Evolutionary conservation across 2,797 vertebrate species (phyloP).

Genomic region (Petrocephalus sullivani): DNA sequence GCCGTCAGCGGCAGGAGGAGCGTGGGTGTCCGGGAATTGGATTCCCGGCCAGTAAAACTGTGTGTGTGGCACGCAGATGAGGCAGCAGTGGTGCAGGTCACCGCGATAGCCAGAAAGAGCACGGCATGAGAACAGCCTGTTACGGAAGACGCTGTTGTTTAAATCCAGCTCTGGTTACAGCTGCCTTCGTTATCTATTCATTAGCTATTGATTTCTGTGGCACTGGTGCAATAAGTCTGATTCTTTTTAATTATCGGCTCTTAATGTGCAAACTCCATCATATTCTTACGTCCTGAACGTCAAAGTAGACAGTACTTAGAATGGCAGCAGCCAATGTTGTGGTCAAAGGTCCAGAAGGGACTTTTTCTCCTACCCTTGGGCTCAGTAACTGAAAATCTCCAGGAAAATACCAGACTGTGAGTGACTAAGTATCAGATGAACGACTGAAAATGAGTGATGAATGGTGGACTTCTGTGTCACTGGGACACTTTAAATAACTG

Average conservation of each 20-base stretch:
- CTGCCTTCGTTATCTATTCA: background rate
- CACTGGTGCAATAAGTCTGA: background rate
- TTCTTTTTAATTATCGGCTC: background rate
- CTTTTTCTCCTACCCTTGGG: background rate
- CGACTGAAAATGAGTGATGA: background rate
- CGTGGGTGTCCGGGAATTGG: background rate
- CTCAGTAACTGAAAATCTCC: background rate
- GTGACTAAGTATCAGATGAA: background rate
- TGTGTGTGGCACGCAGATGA: background rate
- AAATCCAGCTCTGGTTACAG: background rate
- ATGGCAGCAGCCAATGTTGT: background rate
- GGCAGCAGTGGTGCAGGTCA: background rate
- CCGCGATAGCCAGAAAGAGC: background rate
- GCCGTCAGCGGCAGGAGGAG: constrained; percentile 3
- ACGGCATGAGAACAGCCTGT: background rate
- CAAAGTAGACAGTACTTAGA: background rate
- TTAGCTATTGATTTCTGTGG: background rate
- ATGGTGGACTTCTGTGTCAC: background rate
- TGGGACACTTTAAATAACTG: background rate
- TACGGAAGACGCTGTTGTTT: background rate
- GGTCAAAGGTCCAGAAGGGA: background rate
- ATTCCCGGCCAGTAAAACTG: background rate
- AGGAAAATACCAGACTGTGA: background rate
- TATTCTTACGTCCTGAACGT: background rate
- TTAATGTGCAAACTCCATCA: background rate